These are phyloP conservation scores for Hycleus phaleratus DNA, from an alignment of 1,140 invertebrate species.

Conservation along the genomic window DNA sequence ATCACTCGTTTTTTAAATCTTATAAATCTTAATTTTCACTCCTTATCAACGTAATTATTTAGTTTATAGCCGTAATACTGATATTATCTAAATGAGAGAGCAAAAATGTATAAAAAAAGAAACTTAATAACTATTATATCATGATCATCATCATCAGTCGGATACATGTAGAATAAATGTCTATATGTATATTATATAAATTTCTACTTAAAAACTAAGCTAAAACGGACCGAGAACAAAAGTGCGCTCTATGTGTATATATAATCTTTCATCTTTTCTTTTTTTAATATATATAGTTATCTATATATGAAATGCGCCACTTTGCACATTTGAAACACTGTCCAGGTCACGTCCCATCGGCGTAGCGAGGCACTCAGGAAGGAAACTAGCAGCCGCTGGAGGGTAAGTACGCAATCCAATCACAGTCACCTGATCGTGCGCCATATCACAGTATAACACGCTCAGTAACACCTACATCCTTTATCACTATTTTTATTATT, in stretches of 20 bases:
- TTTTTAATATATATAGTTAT: not conserved
- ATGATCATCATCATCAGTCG: conserved; percentile 22
- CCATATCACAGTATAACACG: conserved; percentile 42
- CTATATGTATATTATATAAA: conserved; percentile 15
- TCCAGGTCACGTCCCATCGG: conserved; percentile 38
- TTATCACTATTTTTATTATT: not conserved
- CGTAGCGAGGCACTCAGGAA: conserved; percentile 41
- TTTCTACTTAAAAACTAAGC: conserved; percentile 35
- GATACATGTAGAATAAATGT: conserved; percentile 31
- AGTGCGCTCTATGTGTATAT: conserved; percentile 22
- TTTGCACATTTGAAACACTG: conserved; percentile 27
- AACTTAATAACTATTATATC: too few relatives aligned
- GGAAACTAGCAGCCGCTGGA: conserved; percentile 39
- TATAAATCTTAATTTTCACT: too few relatives aligned
- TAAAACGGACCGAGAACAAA: conserved; percentile 31
- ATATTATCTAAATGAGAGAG: too few relatives aligned
- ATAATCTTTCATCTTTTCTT: too few relatives aligned
- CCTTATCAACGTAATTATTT: too few relatives aligned
- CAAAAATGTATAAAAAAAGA: too few relatives aligned
- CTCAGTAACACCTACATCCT: conserved; percentile 31
- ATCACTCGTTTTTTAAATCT: too few relatives aligned
- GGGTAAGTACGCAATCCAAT: conserved; percentile 40
- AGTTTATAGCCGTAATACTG: too few relatives aligned
- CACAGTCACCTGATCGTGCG: conserved; percentile 42
- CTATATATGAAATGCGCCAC: conserved; percentile 20